These are phyloP conservation scores for Myathropa florea DNA, from an alignment of 2,888 invertebrate genomes.

Conservation along the genomic window DNA sequence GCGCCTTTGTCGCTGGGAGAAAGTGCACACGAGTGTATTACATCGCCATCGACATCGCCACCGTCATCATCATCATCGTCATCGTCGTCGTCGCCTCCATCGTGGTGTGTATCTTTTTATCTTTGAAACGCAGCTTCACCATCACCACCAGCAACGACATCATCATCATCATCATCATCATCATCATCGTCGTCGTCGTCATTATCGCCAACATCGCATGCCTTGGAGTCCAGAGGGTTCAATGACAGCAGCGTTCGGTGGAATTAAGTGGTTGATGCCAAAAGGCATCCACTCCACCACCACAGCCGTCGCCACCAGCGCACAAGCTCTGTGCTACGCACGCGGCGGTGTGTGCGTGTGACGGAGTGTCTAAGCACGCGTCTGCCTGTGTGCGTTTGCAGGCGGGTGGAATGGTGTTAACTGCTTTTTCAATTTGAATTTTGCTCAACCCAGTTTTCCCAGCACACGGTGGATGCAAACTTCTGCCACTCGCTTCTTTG, in stretches of 20 bases:
- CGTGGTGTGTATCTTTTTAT: too few species aligned
- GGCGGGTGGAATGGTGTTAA: slow-evolving; percentile 39
- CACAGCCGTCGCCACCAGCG: background rate
- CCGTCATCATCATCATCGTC: slow-evolving; percentile 18
- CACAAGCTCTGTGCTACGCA: background rate
- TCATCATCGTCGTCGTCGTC: background rate
- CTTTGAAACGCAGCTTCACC: slow-evolving; percentile 17
- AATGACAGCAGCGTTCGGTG: slow-evolving; percentile 55
- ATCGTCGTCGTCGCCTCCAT: background rate
- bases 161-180: slow-evolving; percentile 3
- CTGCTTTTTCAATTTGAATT: slow-evolving; percentile 30
- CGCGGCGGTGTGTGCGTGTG: background rate
- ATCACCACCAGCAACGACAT: background rate
- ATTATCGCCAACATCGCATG: slow-evolving; percentile 37
- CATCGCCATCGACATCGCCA: slow-evolving; percentile 37
- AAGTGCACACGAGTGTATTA: slow-evolving; percentile 31
- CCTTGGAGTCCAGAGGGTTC: slow-evolving; percentile 62
- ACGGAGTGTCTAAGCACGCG: background rate
- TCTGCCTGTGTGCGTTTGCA: background rate
- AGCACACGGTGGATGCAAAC: too few species aligned
- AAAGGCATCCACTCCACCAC: slow-evolving; percentile 32
- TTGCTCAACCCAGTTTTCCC: slow-evolving; percentile 43
- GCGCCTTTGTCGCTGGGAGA: slow-evolving; percentile 15
- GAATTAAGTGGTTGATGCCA: slow-evolving; percentile 55
- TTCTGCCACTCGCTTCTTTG: too few species aligned